Percentiles rank a stretch among this genome's conserved stretches.
phyloP scores from a whole-genome alignment of 92 coral and sea anemone species.

The Pocillopora meandrina region DNA sequence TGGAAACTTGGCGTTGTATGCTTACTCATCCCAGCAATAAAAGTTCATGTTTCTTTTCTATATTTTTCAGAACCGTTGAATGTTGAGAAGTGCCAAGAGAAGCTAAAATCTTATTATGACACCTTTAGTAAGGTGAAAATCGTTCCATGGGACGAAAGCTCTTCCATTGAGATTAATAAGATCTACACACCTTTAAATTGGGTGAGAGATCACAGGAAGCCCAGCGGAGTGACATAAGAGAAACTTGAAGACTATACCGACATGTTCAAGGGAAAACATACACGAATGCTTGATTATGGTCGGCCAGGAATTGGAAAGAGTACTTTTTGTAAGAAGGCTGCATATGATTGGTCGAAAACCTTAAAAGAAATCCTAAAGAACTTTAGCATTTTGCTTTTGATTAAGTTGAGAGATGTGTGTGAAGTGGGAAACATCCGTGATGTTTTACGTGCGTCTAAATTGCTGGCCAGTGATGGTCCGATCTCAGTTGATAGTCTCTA shows the following conservation, averaged over 20 bases:
- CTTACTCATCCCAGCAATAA: not conserved
- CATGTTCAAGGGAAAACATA: conserved; percentile 4
- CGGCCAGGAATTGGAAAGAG: conserved; percentile 10
- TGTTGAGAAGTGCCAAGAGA: not conserved
- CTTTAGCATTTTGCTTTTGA: conserved; percentile 3
- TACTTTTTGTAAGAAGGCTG: not conserved
- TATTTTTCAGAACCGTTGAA: not conserved
- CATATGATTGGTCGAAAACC: conserved; percentile 7
- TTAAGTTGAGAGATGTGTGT: conserved; percentile 6
- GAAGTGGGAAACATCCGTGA: not conserved
- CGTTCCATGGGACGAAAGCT: not conserved
- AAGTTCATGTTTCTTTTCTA: not conserved
- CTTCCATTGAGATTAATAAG: not conserved
- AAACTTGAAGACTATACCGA: conserved; percentile 11
- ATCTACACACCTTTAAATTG: conserved; percentile 11
- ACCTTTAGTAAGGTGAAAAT: not conserved
- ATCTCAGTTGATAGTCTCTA: not conserved
- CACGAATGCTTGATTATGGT: not conserved
- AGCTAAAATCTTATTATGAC: not conserved
- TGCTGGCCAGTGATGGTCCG: not conserved
- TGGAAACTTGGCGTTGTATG: no score
- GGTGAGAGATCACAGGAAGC: conserved; percentile 1
- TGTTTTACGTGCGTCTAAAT: not conserved
- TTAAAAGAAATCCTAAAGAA: not conserved
- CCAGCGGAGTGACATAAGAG: conserved; percentile 9